A percentile compares a stretch with the other conserved stretches of the same genome.
phyloP scores from a whole-genome alignment of 2,797 vertebrate species.

The Nothura maculosa region DNA sequence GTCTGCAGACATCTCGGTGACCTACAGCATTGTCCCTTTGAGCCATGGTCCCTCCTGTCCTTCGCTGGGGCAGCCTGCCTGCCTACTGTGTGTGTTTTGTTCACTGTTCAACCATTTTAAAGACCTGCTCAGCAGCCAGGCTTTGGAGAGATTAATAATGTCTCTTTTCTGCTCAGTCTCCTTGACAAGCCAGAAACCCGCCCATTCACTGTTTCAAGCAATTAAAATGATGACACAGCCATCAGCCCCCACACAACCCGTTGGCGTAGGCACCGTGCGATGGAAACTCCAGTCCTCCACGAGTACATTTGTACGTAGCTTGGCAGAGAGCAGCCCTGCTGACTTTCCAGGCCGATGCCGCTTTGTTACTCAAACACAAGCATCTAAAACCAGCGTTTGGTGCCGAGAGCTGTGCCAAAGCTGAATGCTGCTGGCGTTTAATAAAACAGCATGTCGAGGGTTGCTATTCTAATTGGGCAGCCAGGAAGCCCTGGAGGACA shows the following conservation, averaged over 20 bases:
- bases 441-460: slow-evolving; percentile 61
- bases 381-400: slow-evolving; percentile 64
- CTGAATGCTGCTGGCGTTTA: slow-evolving; percentile 66
- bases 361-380: slow-evolving; percentile 73
- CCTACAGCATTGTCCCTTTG: background rate
- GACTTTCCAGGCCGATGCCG: slow-evolving; percentile 35
- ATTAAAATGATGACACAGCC: slow-evolving; percentile 12
- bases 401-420: slow-evolving; percentile 31
- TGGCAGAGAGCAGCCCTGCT: slow-evolving; percentile 60
- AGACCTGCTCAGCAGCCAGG: background rate
- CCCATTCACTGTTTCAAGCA: slow-evolving; percentile 5
- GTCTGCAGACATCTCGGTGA: background rate
- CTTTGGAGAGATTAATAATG: slow-evolving; percentile 35
- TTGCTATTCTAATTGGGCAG: slow-evolving; percentile 72
- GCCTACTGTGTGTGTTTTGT: background rate
- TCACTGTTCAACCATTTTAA: background rate
- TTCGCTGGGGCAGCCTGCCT: background rate
- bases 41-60: background rate
- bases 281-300: background rate
- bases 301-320: slow-evolving; percentile 1
- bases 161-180: background rate
- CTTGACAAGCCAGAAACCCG: slow-evolving; percentile 36
- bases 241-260: background rate
- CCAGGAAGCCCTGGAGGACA: slow-evolving; percentile 48
- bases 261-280: background rate